Evolutionary conservation across 1,140 invertebrate species (phyloP).

Genomic region (Formica selysi): DNA sequence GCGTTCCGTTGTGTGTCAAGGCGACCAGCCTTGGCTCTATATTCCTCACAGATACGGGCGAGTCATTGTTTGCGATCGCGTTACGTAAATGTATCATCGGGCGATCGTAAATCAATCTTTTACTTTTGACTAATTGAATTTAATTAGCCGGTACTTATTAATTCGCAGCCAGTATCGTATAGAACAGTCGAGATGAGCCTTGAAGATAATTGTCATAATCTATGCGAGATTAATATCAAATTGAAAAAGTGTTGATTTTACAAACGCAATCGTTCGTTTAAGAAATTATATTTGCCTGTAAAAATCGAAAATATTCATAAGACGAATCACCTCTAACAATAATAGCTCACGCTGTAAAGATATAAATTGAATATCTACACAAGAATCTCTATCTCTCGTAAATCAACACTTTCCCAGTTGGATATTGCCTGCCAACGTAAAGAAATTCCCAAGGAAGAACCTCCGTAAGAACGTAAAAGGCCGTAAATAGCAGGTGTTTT

Average conservation of each 20-base stretch:
- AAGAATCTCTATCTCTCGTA: constrained; percentile 2
- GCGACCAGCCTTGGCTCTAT: constrained; percentile 55
- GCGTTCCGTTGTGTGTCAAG: constrained; percentile 71
- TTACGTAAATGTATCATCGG: constrained; percentile 54
- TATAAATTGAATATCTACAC: constrained; percentile 46
- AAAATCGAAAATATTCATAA: too few species aligned
- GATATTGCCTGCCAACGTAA: not conserved
- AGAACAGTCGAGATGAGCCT: not conserved
- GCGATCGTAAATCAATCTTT: constrained; percentile 14
- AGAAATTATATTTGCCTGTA: not conserved
- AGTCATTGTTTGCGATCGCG: constrained; percentile 63
- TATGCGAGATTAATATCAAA: constrained; percentile 9
- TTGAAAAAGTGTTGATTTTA: not conserved
- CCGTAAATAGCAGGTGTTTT: constrained; percentile 31
- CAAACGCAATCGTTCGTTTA: too few species aligned
- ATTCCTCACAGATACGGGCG: constrained; percentile 34
- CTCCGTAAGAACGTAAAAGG: constrained; percentile 18
- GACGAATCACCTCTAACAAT: constrained; percentile 7
- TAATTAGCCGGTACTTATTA: not conserved
- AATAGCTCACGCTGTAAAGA: constrained; percentile 2
- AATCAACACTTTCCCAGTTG: constrained; percentile 1
- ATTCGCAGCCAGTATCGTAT: not conserved
- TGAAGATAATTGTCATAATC: constrained; percentile 28
- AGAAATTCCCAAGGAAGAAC: constrained; percentile 27
- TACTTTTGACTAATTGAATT: not conserved